These are phyloP conservation scores for Eueremaeus valkanovi DNA, from an alignment of 2,888 invertebrate species.

Conservation along the genomic window DNA sequence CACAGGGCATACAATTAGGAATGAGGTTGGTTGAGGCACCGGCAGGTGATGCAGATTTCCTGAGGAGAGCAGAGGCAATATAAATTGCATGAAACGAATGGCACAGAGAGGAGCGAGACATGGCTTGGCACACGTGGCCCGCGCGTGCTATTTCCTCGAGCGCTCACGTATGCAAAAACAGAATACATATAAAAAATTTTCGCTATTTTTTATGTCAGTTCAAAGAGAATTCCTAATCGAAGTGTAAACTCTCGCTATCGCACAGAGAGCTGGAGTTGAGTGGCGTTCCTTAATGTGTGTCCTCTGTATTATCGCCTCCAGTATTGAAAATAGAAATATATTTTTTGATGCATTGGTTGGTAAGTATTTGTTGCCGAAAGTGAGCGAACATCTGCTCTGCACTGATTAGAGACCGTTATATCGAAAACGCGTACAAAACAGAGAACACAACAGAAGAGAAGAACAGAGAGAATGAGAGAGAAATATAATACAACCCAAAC, in stretches of 20 bases:
- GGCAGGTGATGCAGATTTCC: slow-evolving; percentile 28
- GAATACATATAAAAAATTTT: slow-evolving; percentile 8
- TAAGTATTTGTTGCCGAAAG: slow-evolving; percentile 2
- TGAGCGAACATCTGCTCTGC: slow-evolving; percentile 11
- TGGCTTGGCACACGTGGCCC: slow-evolving; percentile 11
- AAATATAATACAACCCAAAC: slow-evolving; percentile 15
- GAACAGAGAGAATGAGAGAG: neutral
- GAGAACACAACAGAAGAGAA: too few species aligned
- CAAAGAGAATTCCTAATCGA: slow-evolving; percentile 22
- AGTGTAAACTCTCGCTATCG: neutral
- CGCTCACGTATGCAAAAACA: neutral
- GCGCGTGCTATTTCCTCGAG: slow-evolving; percentile 32
- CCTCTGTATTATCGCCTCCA: slow-evolving; percentile 4
- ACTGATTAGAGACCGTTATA: slow-evolving; percentile 34
- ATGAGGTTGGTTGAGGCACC: neutral
- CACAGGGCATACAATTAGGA: neutral
- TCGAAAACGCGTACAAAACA: neutral
- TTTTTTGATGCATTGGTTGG: slow-evolving; percentile 23
- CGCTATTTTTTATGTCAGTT: neutral
- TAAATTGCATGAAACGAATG: neutral
- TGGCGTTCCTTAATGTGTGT: neutral
- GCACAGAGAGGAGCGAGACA: neutral
- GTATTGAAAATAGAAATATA: neutral
- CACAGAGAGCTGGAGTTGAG: neutral
- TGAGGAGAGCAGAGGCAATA: neutral